These are phyloP conservation scores for Pseudanteris insignis DNA, from an alignment of 2,888 invertebrate species.

Conservation along the genomic window DNA sequence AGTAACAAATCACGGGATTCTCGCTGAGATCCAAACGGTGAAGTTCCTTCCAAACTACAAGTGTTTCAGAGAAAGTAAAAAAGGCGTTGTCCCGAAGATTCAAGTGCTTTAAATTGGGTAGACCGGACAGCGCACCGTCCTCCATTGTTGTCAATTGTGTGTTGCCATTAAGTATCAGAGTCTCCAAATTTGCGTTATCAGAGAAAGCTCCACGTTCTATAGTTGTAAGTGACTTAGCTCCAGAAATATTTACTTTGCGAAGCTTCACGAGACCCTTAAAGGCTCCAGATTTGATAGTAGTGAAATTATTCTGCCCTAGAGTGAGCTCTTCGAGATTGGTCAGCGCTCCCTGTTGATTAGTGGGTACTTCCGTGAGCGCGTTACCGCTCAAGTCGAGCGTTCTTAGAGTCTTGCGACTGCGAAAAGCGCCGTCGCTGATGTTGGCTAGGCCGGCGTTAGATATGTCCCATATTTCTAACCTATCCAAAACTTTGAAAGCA, in stretches of 20 bases:
- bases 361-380: conserved; percentile 78
- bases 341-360: conserved; percentile 76
- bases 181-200: conserved; percentile 84
- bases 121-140: conserved; percentile 79
- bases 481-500: conserved; percentile 80
- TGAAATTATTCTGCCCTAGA: conserved; percentile 85
- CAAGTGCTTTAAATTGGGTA: conserved; percentile 81
- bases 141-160: conserved; percentile 78
- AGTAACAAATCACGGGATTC: conserved; percentile 84
- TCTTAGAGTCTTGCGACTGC: conserved; percentile 79
- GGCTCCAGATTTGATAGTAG: conserved; percentile 75
- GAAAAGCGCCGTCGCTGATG: conserved; percentile 80
- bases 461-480: conserved; percentile 79
- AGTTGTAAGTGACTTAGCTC: conserved; percentile 77
- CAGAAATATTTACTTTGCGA: conserved; percentile 80
- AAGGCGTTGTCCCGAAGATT: conserved; percentile 83
- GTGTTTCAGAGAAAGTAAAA: conserved; percentile 78
- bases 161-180: conserved; percentile 79
- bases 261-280: conserved; percentile 83
- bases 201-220: conserved; percentile 82
- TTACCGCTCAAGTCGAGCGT: conserved; percentile 84
- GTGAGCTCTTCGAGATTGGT: conserved; percentile 81
- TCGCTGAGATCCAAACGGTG: conserved; percentile 81
- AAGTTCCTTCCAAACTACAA: conserved; percentile 82
- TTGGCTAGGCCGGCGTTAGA: conserved; percentile 83